These are phyloP conservation scores for Umimayanthus kanabou DNA, from an alignment of 92 coral and sea anemone genomes.

Conservation along the genomic window DNA sequence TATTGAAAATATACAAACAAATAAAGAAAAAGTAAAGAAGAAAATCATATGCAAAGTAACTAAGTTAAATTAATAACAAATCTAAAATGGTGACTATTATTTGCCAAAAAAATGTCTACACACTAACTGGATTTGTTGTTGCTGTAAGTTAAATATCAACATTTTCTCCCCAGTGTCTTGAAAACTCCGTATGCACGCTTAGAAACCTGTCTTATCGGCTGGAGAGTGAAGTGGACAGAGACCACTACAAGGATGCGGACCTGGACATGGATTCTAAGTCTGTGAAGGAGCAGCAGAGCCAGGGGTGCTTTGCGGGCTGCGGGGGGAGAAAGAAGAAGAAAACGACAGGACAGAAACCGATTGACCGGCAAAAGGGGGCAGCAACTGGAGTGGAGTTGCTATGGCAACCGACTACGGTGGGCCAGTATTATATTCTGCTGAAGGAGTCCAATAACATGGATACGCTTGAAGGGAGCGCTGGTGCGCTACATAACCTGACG, in stretches of 20 bases:
- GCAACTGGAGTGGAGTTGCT: constrained; percentile 89
- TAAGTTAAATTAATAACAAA: no score
- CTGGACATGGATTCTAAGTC: constrained; percentile 77
- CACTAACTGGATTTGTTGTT: background rate
- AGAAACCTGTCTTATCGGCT: constrained; percentile 96
- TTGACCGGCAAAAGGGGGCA: constrained; percentile 72
- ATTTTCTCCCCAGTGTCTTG: constrained; percentile 74
- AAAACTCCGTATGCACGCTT: constrained; percentile 88
- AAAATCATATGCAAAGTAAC: no score
- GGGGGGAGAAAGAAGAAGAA: constrained; percentile 87
- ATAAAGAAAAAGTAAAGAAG: background rate
- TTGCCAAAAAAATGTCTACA: no score
- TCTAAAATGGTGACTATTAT: background rate
- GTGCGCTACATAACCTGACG: constrained; percentile 95
- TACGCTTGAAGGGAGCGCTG: constrained; percentile 95
- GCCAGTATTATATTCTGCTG: constrained; percentile 80
- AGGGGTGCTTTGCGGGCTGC: constrained; percentile 97
- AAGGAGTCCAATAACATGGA: constrained; percentile 78
- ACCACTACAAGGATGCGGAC: constrained; percentile 83
- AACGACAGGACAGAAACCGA: constrained; percentile 56
- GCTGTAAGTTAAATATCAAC: background rate
- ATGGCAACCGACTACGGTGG: constrained; percentile 90
- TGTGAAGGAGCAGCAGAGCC: constrained; percentile 89
- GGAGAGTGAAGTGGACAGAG: constrained; percentile 97
- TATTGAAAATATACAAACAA: no score